These are phyloP conservation scores for Lymantria monacha DNA, from an alignment of 2,888 invertebrate genomes.

Conservation along the genomic window DNA sequence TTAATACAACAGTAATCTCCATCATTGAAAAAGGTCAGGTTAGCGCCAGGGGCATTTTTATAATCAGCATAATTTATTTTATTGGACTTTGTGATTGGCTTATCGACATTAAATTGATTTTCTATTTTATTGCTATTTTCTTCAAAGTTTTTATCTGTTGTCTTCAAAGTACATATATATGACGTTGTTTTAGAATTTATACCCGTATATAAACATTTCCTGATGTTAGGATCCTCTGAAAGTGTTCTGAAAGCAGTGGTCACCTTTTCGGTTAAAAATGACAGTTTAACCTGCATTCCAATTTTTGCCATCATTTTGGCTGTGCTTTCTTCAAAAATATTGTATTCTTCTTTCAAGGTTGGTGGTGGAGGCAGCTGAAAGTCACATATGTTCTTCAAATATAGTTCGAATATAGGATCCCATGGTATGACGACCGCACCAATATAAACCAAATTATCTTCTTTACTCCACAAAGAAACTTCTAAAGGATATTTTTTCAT, in stretches of 20 bases:
- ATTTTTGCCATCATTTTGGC: constrained; percentile 67
- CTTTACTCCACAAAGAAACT: constrained; percentile 70
- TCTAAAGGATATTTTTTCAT: constrained; percentile 65
- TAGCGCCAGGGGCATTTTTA: constrained; percentile 67
- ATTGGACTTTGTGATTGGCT: constrained; percentile 30
- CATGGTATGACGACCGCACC: constrained; percentile 59
- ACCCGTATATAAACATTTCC: constrained; percentile 69
- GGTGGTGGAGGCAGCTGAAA: constrained; percentile 47
- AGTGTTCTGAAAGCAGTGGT: constrained; percentile 67
- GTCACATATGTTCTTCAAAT: constrained; percentile 52
- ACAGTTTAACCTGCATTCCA: constrained; percentile 64
- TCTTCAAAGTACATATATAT: constrained; percentile 71
- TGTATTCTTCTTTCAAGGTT: constrained; percentile 63
- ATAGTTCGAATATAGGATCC: constrained; percentile 59
- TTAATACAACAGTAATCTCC: constrained; percentile 67
- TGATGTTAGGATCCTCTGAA: constrained; percentile 63
- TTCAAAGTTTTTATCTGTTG: constrained; percentile 62
- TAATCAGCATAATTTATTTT: constrained; percentile 61
- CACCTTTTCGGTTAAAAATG: constrained; percentile 60
- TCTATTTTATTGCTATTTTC: constrained; percentile 62
- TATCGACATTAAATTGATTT: constrained; percentile 52
- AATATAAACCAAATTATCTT: constrained; percentile 61
- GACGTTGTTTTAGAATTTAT: constrained; percentile 71
- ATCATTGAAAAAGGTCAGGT: constrained; percentile 62
- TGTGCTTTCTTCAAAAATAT: constrained; percentile 70